Base-by-base conservation (phyloP, 2,113 vertebrate genomes). In the Zosterops japonicus region DNA sequence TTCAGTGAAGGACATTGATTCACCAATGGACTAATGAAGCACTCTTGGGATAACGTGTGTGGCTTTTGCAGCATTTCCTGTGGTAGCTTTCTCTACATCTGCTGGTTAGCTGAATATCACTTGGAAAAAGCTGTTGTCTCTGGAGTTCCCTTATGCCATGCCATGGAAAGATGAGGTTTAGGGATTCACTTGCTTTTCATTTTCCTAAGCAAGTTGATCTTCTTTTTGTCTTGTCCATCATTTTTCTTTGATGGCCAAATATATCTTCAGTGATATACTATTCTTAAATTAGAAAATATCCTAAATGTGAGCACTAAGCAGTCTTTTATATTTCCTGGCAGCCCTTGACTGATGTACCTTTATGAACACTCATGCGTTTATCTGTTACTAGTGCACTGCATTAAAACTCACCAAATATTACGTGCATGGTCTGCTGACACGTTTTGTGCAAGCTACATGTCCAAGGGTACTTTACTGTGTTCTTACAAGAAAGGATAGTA, bases 211-310 rank as follows among this genome's bases (percentile, higher is more conserved):
- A 80, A 72, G 14, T 27, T 87, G 89, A 24, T 59, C 28, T 33
- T 82, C 7, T 31, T 80, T 88, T 61, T 94, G 11, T 77, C 21
- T 33, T 86, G 33, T 82, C 39, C 31, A 42, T 83, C 6, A 64
- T 84, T 95, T 91, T 89, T 95, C 61, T 94, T 78, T 42, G 65
- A 25, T 5, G 13, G 12, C 25, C n/a, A 35, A 46, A 20, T 46
- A 46, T 46, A 46, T 46, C 44, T 82, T 67, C 35, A 75, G 71
- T 82, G 57, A 85, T 80, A 20, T 39, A 33, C 79, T 95, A 81
- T 89, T 65, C 23, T 70, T 42, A 61, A 85, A 74, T 13, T 5
- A 23, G 19, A 88, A 88, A 49, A 57, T n/a, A 9, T 8, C n/a
- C 24, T 70, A 53, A 80, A 67, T 8, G 5, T 35, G 31, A 65